These are phyloP conservation scores for Lochmaea capreae DNA, from an alignment of 2,888 invertebrate genomes.

Conservation along the genomic window DNA sequence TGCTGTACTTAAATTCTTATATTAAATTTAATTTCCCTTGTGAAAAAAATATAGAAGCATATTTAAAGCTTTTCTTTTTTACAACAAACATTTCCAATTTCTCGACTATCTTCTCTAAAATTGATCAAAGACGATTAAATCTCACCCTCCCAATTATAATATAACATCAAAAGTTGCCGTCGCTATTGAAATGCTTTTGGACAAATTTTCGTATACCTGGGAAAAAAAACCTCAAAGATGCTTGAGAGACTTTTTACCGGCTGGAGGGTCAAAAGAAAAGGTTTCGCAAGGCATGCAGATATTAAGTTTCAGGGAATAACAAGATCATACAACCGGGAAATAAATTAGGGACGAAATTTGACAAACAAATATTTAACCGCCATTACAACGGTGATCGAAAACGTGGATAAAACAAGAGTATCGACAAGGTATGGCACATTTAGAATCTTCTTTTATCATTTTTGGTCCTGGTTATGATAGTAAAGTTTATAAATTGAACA, in stretches of 20 bases:
- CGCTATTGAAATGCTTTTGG: constrained; percentile 2
- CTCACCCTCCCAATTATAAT: constrained; percentile 1
- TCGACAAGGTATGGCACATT: too few species aligned
- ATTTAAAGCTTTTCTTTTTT: too few species aligned
- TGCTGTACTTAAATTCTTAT: too few species aligned
- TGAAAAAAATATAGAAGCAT: too few species aligned
- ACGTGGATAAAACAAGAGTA: too few species aligned
- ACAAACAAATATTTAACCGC: neutral
- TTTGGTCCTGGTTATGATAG: too few species aligned
- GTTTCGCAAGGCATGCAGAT: neutral
- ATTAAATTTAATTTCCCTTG: too few species aligned
- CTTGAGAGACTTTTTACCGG: constrained; percentile 11
- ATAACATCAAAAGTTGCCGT: constrained; percentile 9
- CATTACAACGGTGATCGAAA: too few species aligned
- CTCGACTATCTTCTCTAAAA: neutral
- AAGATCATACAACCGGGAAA: neutral
- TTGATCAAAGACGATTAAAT: constrained; percentile 6
- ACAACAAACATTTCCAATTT: neutral
- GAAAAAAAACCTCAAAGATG: constrained; percentile 4
- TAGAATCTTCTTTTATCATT: too few species aligned
- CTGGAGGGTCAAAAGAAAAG: constrained; percentile 3
- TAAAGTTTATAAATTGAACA: too few species aligned
- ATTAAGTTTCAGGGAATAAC: constrained; percentile 1
- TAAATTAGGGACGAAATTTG: neutral
- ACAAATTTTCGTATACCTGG: neutral